A percentile compares a stretch with the other conserved stretches of the same genome.
Conservation (phyloP, 2,113 vertebrate genomes). For the Nesoenas mayeri region DNA sequence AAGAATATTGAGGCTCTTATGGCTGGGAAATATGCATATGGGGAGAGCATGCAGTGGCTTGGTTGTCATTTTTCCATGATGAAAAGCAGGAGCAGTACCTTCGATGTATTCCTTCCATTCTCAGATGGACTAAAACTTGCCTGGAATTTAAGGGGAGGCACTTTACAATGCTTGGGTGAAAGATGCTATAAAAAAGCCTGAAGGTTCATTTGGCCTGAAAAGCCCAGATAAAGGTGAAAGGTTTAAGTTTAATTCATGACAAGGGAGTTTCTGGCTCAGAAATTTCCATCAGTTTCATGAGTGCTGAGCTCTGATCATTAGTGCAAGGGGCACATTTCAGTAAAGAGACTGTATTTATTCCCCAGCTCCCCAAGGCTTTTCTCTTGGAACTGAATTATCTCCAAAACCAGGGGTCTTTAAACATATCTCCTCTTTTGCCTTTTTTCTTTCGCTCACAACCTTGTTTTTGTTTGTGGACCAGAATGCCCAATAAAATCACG, state of each 20-base stretch:
- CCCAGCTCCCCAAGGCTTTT: accelerated
- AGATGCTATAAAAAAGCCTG: background rate
- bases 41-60: background rate
- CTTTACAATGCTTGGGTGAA: background rate
- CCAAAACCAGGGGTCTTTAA: background rate
- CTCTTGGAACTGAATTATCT: background rate
- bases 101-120: accelerated
- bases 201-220: background rate
- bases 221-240: background rate
- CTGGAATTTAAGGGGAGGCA: background rate
- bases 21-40: background rate
- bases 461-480: background rate
- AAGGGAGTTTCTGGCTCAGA: background rate
- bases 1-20: background rate
- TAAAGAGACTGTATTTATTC: background rate
- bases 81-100: background rate
- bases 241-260: background rate
- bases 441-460: background rate
- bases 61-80: background rate
- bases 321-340: background rate
- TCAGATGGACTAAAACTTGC: background rate
- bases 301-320: background rate
- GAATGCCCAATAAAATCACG: background rate
- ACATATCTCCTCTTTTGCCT: background rate
- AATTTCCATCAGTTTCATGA: background rate